These are phyloP conservation scores for Patagioenas fasciata DNA, from an alignment of 2,113 vertebrate genomes.

Conservation along the genomic window DNA sequence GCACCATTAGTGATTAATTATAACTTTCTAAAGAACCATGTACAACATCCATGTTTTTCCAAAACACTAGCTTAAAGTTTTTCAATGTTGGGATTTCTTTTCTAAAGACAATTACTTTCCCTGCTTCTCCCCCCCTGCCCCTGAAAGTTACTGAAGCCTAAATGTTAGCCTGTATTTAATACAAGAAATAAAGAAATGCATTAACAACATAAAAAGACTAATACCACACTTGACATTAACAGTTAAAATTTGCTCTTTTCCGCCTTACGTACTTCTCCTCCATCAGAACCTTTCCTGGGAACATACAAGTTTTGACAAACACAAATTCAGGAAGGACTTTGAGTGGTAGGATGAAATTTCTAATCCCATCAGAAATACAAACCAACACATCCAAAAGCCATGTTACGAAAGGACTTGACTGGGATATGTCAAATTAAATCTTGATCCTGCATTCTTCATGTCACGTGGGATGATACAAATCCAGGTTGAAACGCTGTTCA, in stretches of 20 bases:
- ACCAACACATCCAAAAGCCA: not conserved
- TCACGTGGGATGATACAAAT: not conserved
- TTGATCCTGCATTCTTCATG: not conserved
- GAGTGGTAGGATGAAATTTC: not conserved
- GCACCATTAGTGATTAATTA: not conserved
- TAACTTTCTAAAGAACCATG: not conserved
- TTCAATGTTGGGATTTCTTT: not conserved
- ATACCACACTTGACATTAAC: not conserved
- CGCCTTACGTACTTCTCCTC: not conserved
- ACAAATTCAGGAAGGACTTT: not conserved
- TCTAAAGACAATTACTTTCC: not conserved
- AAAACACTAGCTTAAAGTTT: not conserved
- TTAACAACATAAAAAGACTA: not conserved
- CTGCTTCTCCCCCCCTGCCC: rapidly evolving
- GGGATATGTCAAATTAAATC: not conserved
- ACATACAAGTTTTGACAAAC: not conserved
- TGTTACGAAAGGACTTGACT: not conserved
- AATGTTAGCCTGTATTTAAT: not conserved
- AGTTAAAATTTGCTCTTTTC: not conserved
- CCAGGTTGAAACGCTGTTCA: not conserved
- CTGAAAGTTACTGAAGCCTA: not conserved
- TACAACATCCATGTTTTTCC: not conserved
- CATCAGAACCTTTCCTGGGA: not conserved
- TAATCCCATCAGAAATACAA: not conserved
- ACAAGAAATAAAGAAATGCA: not conserved